These are phyloP conservation scores for Trichopria drosophilae DNA, from an alignment of 2,888 invertebrate genomes.

Conservation along the genomic window DNA sequence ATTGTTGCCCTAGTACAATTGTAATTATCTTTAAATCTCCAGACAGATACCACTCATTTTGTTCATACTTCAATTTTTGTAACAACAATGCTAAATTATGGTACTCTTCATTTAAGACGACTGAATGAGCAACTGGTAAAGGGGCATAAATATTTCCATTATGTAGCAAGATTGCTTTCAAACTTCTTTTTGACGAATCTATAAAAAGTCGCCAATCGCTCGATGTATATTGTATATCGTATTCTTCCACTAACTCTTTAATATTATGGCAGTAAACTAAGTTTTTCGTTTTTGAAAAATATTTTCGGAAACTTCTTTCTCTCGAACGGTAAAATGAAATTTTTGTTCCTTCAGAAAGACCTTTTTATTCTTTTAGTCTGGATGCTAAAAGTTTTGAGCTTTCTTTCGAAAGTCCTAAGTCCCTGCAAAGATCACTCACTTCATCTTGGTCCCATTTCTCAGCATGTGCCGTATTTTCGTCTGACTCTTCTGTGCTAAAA, in stretches of 20 bases:
- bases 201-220: conserved; percentile 17
- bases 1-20: background rate
- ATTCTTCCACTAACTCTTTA: background rate
- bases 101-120: conserved; percentile 8
- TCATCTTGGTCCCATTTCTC: no score
- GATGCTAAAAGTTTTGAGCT: conserved; percentile 4
- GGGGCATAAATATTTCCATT: conserved; percentile 9
- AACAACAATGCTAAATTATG: no score
- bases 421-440: no score
- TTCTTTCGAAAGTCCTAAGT: conserved; percentile 11
- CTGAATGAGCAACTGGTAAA: no score
- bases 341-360: background rate
- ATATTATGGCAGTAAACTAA: conserved; percentile 8
- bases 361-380: conserved; percentile 1
- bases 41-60: conserved; percentile 3
- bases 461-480: no score
- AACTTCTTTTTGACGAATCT: conserved; percentile 5
- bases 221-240: background rate
- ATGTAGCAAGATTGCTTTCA: conserved; percentile 11
- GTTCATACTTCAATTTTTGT: conserved; percentile 3
- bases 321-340: background rate
- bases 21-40: background rate
- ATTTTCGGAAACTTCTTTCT: background rate
- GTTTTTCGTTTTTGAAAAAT: background rate
- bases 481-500: no score